phyloP scores from a whole-genome alignment of 2,113 vertebrate species.

The Bagarius yarrelli region DNA sequence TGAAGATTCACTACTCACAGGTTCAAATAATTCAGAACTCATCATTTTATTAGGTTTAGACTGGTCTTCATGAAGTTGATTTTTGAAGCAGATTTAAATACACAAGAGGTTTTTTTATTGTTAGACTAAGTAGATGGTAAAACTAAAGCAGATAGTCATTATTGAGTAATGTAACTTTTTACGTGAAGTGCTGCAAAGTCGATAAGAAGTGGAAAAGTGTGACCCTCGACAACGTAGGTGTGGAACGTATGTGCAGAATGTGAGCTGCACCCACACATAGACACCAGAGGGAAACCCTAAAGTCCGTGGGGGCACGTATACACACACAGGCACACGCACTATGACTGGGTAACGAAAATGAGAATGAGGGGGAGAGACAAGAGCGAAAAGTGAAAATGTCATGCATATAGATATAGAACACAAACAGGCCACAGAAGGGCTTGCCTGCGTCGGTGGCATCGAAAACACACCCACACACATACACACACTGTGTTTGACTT shows the following conservation, averaged over 20 bases:
- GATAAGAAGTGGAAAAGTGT: conserved; percentile 51
- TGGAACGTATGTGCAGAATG: conserved; percentile 46
- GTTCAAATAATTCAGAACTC: not conserved
- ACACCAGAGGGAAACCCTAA: conserved; percentile 64
- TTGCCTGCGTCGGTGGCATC: conserved; percentile 72
- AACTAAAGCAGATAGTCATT: conserved; percentile 30
- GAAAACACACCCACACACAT: conserved; percentile 52
- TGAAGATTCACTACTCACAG: not conserved
- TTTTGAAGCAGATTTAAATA: not conserved
- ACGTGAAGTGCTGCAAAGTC: conserved; percentile 26
- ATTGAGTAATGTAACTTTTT: conserved; percentile 40
- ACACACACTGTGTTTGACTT: conserved; percentile 19
- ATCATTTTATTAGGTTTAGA: not conserved
- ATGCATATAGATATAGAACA: conserved; percentile 61
- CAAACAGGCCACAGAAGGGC: conserved; percentile 69
- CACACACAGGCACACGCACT: conserved; percentile 50
- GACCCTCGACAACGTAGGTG: conserved; percentile 48
- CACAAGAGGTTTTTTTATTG: not conserved
- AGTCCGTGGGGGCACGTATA: conserved; percentile 42
- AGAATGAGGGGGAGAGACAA: conserved; percentile 68
- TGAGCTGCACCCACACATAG: conserved; percentile 51
- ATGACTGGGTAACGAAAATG: conserved; percentile 64
- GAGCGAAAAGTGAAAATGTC: conserved; percentile 69
- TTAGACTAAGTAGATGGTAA: not conserved
- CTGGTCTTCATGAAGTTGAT: not conserved